Evolutionary conservation across 2,113 vertebrate species (phyloP), one percentile per base, ranked within the genome.

Genomic region (Gila orcuttii): DNA sequence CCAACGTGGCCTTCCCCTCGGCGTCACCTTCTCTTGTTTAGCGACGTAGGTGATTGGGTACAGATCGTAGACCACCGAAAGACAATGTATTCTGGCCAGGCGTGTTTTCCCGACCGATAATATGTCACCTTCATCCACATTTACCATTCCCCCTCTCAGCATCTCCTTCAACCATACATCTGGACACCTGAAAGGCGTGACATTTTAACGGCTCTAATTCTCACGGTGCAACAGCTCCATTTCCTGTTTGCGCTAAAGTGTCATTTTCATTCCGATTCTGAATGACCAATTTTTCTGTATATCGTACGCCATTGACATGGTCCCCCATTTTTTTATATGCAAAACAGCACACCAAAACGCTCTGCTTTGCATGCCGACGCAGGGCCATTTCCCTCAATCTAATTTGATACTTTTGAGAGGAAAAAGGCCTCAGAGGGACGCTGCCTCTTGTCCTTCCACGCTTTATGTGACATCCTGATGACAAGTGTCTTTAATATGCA

Each of bases 261-360:
- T 94, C 93, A 94, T 95, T 95, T 95, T 95, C 94, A 94, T 96
- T 95, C 94, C 94, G 92, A 94, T 93, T 92, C 93, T 93, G 94
- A 95, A 95, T 96, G 93, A 96, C 96, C 97, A 97, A 98, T 99
- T 98, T 98, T 96, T 99, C 97, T 98, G 97, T 97, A 97, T 97
- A 97, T 97, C 96, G 93, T 90, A 88, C 90, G 91, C 92, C 97
- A 98, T 98, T 99, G 98, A 96, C 96, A 97, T 97, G 86, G 77
- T 96, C 96, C 97, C 95, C 97, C 96, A 95, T 97, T 98, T 98
- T 97, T 94, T 94, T 97, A 97, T 98, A 99, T 99, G 98, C 97
- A 97, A 98, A 98, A 97, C 96, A 96, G 94, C 96, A 96, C 96
- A 97, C 81, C 47, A 79, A 68, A 86, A 86, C 25, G 81, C 50